Percentiles rank a stretch among this genome's conserved stretches.
Evolutionary conservation across 2,797 vertebrate species (phyloP).

Genomic region (Poeciliopsis infans): DNA sequence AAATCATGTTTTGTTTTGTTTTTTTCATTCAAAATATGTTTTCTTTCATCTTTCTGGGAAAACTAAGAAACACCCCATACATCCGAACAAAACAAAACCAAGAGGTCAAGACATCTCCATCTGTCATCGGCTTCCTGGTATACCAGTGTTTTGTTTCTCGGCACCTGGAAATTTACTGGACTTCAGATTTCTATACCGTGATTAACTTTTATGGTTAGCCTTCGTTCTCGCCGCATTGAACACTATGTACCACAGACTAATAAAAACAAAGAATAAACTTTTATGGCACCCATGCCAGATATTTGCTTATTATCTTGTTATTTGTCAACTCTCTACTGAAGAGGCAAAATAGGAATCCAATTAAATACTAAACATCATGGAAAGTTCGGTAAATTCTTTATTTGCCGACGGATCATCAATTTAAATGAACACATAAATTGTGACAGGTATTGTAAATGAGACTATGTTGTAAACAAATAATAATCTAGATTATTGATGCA

Average conservation of each 20-base stretch:
- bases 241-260: constrained; percentile 83
- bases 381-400: constrained; percentile 71
- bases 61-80: constrained; percentile 15
- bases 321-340: constrained; percentile 81
- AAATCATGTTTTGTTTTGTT: constrained; percentile 22
- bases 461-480: neutral
- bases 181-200: constrained; percentile 85
- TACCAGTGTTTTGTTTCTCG: constrained; percentile 72
- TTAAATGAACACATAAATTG: constrained; percentile 8
- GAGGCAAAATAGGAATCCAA: constrained; percentile 75
- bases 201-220: constrained; percentile 87
- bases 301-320: constrained; percentile 84
- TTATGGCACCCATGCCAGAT: constrained; percentile 79
- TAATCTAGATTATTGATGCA: neutral
- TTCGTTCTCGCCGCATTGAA: constrained; percentile 83
- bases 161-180: constrained; percentile 87
- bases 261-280: constrained; percentile 87
- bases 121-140: constrained; percentile 72
- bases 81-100: constrained; percentile 41
- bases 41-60: neutral
- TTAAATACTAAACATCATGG: constrained; percentile 79
- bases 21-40: constrained; percentile 3
- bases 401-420: constrained; percentile 24
- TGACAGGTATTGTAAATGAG: neutral
- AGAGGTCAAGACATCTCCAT: constrained; percentile 49